Evolutionary conservation across 2,888 invertebrate species (phyloP).

Genomic region (Chymomyza fuscimana): DNA sequence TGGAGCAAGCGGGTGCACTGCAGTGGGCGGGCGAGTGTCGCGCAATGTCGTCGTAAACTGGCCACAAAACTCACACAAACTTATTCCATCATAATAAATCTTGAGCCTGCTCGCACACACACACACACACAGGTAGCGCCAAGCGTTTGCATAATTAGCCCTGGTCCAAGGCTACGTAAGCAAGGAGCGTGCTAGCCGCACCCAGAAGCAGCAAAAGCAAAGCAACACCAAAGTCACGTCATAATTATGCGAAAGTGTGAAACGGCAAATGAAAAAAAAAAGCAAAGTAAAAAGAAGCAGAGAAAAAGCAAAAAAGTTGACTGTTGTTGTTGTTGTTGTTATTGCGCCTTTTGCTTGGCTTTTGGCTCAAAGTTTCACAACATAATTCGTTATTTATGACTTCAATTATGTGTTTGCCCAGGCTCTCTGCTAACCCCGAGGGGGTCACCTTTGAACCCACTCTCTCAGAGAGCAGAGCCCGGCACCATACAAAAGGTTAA

Average conservation of each 20-base stretch:
- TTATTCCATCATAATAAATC: conserved; percentile 75
- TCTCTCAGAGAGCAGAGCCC: neutral
- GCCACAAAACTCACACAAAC: conserved; percentile 59
- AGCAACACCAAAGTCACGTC: conserved; percentile 34
- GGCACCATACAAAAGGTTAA: conserved; percentile 51
- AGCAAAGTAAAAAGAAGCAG: conserved; percentile 6
- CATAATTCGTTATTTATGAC: conserved; percentile 75
- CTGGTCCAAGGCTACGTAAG: conserved; percentile 25
- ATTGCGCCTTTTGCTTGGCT: conserved; percentile 9
- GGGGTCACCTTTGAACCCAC: neutral
- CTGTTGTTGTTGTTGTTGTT: conserved; percentile 32
- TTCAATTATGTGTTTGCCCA: conserved; percentile 73
- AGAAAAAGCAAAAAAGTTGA: conserved; percentile 33
- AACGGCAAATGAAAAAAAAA: conserved; percentile 36
- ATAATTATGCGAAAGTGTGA: conserved; percentile 73
- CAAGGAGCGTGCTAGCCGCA: conserved; percentile 31
- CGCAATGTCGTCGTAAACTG: conserved; percentile 26
- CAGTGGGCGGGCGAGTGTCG: neutral
- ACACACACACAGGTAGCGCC: conserved; percentile 21
- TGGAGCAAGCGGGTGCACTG: neutral
- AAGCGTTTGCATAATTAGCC: conserved; percentile 64
- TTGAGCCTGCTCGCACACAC: conserved; percentile 26
- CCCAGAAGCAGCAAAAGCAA: conserved; percentile 11
- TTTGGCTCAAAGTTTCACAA: conserved; percentile 56
- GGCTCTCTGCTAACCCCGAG: conserved; percentile 16